Evolutionary conservation across 1,140 invertebrate species (phyloP).

Genomic region (Neomicropteryx cornuta): DNA sequence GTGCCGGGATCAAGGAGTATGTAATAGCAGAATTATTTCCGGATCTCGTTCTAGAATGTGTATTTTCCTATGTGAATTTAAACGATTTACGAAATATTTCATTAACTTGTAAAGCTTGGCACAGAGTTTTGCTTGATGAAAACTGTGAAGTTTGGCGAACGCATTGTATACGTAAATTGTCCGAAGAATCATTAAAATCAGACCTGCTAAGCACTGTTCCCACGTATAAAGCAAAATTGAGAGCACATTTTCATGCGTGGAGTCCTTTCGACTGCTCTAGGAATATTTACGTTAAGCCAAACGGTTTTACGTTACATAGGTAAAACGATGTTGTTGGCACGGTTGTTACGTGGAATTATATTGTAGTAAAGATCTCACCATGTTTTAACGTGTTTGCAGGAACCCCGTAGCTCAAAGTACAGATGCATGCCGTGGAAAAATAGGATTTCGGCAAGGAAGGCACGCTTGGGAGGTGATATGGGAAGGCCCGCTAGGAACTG

Average conservation of each 20-base stretch:
- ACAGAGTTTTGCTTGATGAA: slow-evolving; percentile 81
- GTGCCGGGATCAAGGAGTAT: slow-evolving; percentile 17
- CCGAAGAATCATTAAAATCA: slow-evolving; percentile 85
- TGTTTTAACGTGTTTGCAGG: slow-evolving; percentile 39
- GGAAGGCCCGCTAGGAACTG: slow-evolving; percentile 95
- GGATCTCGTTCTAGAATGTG: slow-evolving; percentile 77
- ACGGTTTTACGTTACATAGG: slow-evolving; percentile 94
- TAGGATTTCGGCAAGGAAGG: slow-evolving; percentile 84
- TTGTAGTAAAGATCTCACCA: no score
- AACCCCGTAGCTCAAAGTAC: slow-evolving; percentile 98
- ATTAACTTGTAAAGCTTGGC: slow-evolving; percentile 91
- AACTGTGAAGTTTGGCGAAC: slow-evolving; percentile 93
- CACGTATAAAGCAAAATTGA: slow-evolving; percentile 88
- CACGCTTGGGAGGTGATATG: slow-evolving; percentile 99
- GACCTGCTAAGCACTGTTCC: slow-evolving; percentile 81
- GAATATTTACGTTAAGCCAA: slow-evolving; percentile 94
- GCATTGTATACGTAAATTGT: slow-evolving; percentile 78
- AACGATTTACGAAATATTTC: slow-evolving; percentile 80
- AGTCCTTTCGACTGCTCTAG: slow-evolving; percentile 94
- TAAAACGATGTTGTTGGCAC: slow-evolving; percentile 14
- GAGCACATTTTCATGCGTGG: slow-evolving; percentile 94
- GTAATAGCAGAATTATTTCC: slow-evolving; percentile 22
- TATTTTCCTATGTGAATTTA: slow-evolving; percentile 88
- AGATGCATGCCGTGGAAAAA: slow-evolving; percentile 90
- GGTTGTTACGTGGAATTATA: neutral